Conservation (phyloP, 2,888 invertebrate genomes). For the Bruchidius siliquastri region DNA sequence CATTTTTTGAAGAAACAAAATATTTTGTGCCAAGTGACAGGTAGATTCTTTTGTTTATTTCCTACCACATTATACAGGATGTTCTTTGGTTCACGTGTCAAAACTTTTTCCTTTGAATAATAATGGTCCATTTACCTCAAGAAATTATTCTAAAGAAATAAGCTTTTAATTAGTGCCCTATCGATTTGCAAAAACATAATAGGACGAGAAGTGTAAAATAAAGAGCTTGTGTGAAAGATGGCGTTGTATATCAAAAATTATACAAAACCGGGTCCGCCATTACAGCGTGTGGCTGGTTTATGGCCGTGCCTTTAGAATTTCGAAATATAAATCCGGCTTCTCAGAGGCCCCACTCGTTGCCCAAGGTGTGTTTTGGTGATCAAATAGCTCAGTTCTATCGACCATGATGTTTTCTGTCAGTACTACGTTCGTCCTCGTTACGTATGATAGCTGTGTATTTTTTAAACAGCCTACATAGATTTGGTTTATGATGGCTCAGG, state of each 20-base stretch:
- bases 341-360: not conserved
- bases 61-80: too few relatives aligned
- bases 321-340: conserved; percentile 24
- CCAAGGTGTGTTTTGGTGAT: conserved; percentile 32
- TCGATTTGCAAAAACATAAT: too few relatives aligned
- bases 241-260: conserved; percentile 38
- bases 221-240: conserved; percentile 35
- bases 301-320: conserved; percentile 42
- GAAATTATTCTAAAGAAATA: too few relatives aligned
- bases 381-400: conserved; percentile 15
- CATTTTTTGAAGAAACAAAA: too few relatives aligned
- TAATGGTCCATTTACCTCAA: too few relatives aligned
- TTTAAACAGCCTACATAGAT: conserved; percentile 39
- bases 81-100: too few relatives aligned
- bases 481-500: conserved; percentile 38
- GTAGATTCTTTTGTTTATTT: too few relatives aligned
- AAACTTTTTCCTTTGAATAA: too few relatives aligned
- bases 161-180: too few relatives aligned
- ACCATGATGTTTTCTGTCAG: conserved; percentile 13
- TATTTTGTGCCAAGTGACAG: too few relatives aligned
- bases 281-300: conserved; percentile 45
- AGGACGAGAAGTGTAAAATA: not conserved
- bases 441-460: conserved; percentile 23
- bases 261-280: conserved; percentile 48
- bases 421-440: conserved; percentile 8